phyloP scores from a whole-genome alignment of 2,797 vertebrate species.

The Neopelma chrysocephalum region DNA sequence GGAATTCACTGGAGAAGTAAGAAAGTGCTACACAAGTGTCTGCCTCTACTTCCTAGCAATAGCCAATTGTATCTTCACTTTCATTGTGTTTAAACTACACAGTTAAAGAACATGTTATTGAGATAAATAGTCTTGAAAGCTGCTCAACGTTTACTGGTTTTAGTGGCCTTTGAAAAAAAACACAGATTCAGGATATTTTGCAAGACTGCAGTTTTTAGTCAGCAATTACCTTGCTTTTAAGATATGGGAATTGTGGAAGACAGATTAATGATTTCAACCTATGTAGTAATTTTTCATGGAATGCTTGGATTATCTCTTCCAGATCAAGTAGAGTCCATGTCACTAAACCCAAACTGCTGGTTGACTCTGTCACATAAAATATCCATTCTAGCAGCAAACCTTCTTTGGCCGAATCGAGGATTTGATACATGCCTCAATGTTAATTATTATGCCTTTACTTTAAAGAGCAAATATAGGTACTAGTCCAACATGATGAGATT shows the following conservation, averaged over 20 bases:
- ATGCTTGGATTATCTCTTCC: background rate
- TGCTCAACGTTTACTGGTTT: background rate
- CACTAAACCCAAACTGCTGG: background rate
- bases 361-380: background rate
- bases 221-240: background rate
- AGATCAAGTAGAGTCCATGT: fast-evolving
- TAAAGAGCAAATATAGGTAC: background rate
- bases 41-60: background rate
- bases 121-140: background rate
- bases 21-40: background rate
- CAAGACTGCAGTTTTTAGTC: background rate
- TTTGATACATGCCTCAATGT: background rate
- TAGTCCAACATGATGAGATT: background rate
- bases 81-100: background rate
- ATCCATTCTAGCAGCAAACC: background rate
- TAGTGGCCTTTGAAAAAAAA: background rate
- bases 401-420: background rate
- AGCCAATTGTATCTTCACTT: background rate
- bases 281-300: background rate
- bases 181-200: background rate
- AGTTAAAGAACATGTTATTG: background rate
- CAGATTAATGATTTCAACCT: background rate
- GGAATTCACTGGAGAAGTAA: background rate
- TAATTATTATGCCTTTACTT: background rate
- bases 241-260: background rate